phyloP scores from a whole-genome alignment of 2,888 invertebrate species.

The Catocala nupta region DNA sequence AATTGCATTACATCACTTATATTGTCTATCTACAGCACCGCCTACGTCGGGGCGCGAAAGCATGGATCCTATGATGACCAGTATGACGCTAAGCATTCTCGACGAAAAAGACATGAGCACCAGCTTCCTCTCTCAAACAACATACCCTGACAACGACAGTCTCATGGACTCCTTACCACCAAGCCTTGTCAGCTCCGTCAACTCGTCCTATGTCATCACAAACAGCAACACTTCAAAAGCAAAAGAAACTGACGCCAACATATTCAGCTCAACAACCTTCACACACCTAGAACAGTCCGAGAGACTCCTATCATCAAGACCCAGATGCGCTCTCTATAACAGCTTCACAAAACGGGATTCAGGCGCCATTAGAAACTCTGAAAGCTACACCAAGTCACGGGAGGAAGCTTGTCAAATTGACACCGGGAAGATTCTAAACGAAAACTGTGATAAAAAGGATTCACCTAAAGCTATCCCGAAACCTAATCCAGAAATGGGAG shows the following conservation, averaged over 20 bases:
- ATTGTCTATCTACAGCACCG: slow-evolving; percentile 60
- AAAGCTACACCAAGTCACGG: slow-evolving; percentile 78
- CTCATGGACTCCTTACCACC: slow-evolving; percentile 82
- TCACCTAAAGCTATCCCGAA: slow-evolving; percentile 56
- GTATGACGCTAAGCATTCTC: slow-evolving; percentile 83
- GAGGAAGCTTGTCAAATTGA: slow-evolving; percentile 81
- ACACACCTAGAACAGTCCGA: slow-evolving; percentile 80
- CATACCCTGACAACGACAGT: slow-evolving; percentile 81
- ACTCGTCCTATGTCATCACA: slow-evolving; percentile 77
- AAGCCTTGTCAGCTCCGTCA: slow-evolving; percentile 80
- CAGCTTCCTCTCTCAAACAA: slow-evolving; percentile 83
- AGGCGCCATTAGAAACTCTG: slow-evolving; percentile 66
- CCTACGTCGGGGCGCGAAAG: slow-evolving; percentile 75
- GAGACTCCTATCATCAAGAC: slow-evolving; percentile 73
- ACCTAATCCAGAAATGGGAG: slow-evolving; percentile 67
- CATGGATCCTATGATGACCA: slow-evolving; percentile 82
- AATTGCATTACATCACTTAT: no score
- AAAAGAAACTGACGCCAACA: slow-evolving; percentile 73
- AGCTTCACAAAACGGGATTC: slow-evolving; percentile 73
- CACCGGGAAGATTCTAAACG: slow-evolving; percentile 73
- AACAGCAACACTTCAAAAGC: slow-evolving; percentile 63
- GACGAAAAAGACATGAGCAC: slow-evolving; percentile 86
- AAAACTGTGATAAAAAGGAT: slow-evolving; percentile 74
- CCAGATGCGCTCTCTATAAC: slow-evolving; percentile 72
- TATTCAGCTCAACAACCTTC: slow-evolving; percentile 81